Evolutionary conservation across 2,888 invertebrate genomes (phyloP).

Genomic region (Sinopyrophorus schimmeli): DNA sequence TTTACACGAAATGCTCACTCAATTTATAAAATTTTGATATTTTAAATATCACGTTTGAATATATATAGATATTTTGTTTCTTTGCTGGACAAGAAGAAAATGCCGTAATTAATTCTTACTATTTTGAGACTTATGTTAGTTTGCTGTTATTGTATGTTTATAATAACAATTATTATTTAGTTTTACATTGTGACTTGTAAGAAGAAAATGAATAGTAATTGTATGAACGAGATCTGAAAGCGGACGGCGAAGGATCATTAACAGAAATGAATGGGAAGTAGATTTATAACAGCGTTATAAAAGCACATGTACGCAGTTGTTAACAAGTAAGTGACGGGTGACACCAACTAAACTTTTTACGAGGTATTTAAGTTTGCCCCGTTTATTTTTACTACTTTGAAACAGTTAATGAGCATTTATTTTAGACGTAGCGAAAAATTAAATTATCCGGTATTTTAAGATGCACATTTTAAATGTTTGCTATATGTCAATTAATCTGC

Average conservation of each 20-base stretch:
- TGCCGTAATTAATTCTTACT: too few species aligned
- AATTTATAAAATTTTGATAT: too few species aligned
- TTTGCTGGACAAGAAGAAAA: too few species aligned
- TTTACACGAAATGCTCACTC: too few species aligned
- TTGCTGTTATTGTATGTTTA: too few species aligned
- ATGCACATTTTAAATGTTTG: slow-evolving; percentile 28
- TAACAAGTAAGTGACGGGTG: slow-evolving; percentile 22
- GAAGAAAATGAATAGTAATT: slow-evolving; percentile 10
- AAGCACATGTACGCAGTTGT: slow-evolving; percentile 23
- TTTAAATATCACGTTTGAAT: too few species aligned
- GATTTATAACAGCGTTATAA: slow-evolving; percentile 19
- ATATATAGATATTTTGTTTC: too few species aligned
- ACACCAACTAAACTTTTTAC: slow-evolving; percentile 24
- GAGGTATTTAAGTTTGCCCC: slow-evolving; percentile 18
- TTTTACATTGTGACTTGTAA: too few species aligned
- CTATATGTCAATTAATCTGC: slow-evolving; percentile 30
- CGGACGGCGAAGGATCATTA: slow-evolving; percentile 10
- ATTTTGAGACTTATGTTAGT: too few species aligned
- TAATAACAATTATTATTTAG: too few species aligned
- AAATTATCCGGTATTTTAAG: slow-evolving; percentile 30
- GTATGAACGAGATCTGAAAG: slow-evolving; percentile 1
- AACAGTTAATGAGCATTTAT: slow-evolving; percentile 28
- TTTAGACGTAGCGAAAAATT: slow-evolving; percentile 30
- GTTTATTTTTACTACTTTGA: slow-evolving; percentile 27
- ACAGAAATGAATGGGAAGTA: slow-evolving; percentile 17